Conservation (phyloP, 2,797 vertebrate genomes). For the Caiman crocodilus region DNA sequence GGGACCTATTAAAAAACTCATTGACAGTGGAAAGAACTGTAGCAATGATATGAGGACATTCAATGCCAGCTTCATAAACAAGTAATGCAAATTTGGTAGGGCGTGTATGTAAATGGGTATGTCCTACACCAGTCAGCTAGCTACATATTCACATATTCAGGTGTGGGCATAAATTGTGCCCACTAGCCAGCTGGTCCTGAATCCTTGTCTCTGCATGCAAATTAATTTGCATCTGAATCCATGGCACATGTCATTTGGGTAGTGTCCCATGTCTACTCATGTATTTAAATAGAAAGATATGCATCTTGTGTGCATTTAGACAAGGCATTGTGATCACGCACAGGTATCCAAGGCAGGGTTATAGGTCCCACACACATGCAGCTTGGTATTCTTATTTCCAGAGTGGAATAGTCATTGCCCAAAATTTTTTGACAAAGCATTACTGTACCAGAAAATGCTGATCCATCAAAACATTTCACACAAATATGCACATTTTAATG, state of each 20-base stretch:
- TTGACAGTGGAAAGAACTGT: not conserved
- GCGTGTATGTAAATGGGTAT: not conserved
- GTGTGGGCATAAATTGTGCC: not conserved
- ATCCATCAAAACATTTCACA: no score
- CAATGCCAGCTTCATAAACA: not conserved
- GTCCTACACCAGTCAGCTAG: not conserved
- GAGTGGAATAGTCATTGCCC: not conserved
- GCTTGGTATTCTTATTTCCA: not conserved
- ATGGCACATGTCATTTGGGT: not conserved
- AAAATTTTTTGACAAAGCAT: no score
- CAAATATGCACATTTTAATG: no score
- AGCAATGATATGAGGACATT: not conserved
- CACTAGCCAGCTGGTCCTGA: not conserved
- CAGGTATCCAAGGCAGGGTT: not conserved
- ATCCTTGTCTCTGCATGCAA: not conserved
- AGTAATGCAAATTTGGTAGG: not conserved
- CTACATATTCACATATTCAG: not conserved
- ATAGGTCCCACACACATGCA: not conserved
- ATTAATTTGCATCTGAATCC: not conserved
- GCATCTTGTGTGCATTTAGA: no score
- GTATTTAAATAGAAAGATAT: no score
- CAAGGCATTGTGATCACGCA: no score
- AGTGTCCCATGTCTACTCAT: no score
- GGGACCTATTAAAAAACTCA: not conserved
- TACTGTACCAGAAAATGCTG: no score